These are phyloP conservation scores for Hippocampus mohnikei DNA, from an alignment of 2,113 vertebrate species.

Conservation along the genomic window DNA sequence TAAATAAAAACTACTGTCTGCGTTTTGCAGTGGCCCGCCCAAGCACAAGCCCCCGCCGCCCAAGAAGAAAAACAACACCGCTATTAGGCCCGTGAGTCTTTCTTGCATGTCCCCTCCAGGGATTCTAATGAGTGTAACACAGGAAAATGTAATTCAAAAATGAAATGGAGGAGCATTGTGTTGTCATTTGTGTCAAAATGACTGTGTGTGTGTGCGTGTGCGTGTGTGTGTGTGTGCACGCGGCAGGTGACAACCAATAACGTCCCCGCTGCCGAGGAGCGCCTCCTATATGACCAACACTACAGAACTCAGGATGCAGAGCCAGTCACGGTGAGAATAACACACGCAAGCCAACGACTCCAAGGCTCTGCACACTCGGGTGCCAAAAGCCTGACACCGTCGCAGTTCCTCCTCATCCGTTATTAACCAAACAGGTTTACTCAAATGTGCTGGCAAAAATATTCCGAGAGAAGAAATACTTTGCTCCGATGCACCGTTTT, in stretches of 20 bases:
- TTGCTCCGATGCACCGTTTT: too few relatives aligned
- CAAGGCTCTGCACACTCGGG: too few relatives aligned
- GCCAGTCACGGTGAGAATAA: constrained; percentile 62
- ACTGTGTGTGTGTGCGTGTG: background rate
- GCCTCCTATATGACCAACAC: constrained; percentile 16
- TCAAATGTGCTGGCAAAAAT: too few relatives aligned
- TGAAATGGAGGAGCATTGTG: background rate
- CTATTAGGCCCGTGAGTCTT: constrained; percentile 67
- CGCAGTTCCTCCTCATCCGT: too few relatives aligned
- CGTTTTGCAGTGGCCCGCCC: constrained; percentile 75
- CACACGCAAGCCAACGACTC: background rate
- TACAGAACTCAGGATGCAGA: constrained; percentile 48
- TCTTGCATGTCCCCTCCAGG: background rate
- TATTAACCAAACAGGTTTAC: too few relatives aligned
- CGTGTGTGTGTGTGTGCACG: background rate
- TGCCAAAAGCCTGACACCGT: too few relatives aligned
- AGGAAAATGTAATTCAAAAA: background rate
- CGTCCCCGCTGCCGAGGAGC: constrained; percentile 6
- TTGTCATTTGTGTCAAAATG: background rate
- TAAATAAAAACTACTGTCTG: background rate
- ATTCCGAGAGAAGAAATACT: too few relatives aligned
- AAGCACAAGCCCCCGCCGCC: constrained; percentile 84
- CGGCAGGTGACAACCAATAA: constrained; percentile 8
- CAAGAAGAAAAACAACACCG: constrained; percentile 62
- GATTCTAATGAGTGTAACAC: background rate